Conservation (phyloP, 2,113 vertebrate species). For the Neofelis nebulosa region DNA sequence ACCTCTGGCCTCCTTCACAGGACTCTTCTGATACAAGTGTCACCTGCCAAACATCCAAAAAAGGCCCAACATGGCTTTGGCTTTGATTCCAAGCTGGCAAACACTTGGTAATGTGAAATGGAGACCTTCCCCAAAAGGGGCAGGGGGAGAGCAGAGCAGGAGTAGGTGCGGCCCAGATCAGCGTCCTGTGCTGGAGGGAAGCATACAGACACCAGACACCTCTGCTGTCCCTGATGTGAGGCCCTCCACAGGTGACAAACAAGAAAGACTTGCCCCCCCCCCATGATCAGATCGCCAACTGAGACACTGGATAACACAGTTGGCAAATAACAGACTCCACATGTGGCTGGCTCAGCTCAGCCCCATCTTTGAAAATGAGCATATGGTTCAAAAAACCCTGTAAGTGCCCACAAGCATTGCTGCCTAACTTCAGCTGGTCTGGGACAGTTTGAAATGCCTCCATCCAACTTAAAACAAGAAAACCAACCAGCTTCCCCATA, state of each 20-base stretch:
- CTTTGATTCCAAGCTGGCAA: slow-evolving; percentile 66
- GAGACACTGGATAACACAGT: not conserved
- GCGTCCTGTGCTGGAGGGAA: slow-evolving; percentile 14
- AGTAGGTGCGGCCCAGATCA: not conserved
- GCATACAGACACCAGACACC: not conserved
- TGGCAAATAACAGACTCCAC: not conserved
- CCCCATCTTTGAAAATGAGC: not conserved
- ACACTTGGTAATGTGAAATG: not conserved
- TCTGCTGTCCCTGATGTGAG: not conserved
- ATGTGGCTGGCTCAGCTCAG: not conserved
- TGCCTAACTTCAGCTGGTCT: not conserved
- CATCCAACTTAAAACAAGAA: not conserved
- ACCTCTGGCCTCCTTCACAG: slow-evolving; percentile 34
- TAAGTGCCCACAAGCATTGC: not conserved
- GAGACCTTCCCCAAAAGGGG: slow-evolving; percentile 31
- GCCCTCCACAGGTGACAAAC: not conserved
- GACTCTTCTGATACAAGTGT: slow-evolving; percentile 45
- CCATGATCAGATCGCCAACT: not conserved
- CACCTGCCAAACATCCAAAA: slow-evolving; percentile 60
- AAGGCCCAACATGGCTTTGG: slow-evolving; percentile 44
- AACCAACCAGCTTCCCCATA: not conserved
- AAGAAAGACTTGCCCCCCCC: not conserved
- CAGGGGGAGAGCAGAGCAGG: not conserved
- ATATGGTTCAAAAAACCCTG: not conserved
- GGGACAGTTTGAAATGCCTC: slow-evolving; percentile 9